Conservation (phyloP, 1,140 invertebrate genomes). For the Lordiphosa mommai region DNA sequence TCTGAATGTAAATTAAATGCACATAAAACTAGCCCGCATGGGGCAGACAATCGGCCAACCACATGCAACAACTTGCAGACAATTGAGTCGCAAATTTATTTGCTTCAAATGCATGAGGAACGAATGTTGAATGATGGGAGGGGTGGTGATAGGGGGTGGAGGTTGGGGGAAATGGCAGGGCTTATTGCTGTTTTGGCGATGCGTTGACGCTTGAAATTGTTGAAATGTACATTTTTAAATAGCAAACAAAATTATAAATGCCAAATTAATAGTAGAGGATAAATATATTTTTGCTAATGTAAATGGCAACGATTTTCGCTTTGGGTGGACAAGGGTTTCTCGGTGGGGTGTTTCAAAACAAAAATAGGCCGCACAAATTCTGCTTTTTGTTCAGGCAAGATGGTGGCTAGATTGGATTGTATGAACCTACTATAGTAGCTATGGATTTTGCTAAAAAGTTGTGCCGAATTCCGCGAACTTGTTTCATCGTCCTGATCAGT, state of each 20-base stretch:
- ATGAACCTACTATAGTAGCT: too few species aligned
- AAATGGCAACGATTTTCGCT: constrained; percentile 23
- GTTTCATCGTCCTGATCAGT: too few species aligned
- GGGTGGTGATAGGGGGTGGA: background rate
- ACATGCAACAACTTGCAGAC: constrained; percentile 33
- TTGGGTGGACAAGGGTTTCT: background rate
- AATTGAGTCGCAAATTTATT: constrained; percentile 75
- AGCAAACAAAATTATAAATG: constrained; percentile 48
- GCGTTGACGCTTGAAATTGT: constrained; percentile 65
- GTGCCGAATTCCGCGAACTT: too few species aligned
- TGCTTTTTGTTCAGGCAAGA: too few species aligned
- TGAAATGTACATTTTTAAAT: constrained; percentile 59
- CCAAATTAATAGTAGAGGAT: constrained; percentile 38
- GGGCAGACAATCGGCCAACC: constrained; percentile 34
- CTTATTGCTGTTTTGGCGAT: constrained; percentile 45
- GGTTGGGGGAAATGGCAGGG: background rate
- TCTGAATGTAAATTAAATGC: constrained; percentile 58
- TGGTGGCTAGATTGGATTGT: too few species aligned
- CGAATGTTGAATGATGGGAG: background rate
- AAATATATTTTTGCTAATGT: constrained; percentile 20
- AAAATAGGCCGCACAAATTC: too few species aligned
- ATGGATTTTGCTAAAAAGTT: too few species aligned
- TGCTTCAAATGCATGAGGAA: constrained; percentile 27
- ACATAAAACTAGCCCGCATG: constrained; percentile 63
- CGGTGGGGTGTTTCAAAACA: too few species aligned